Evolutionary conservation across 2,888 invertebrate genomes (phyloP), one percentile per base, ranked within the genome.

Genomic region (Frankliniella intonsa): DNA sequence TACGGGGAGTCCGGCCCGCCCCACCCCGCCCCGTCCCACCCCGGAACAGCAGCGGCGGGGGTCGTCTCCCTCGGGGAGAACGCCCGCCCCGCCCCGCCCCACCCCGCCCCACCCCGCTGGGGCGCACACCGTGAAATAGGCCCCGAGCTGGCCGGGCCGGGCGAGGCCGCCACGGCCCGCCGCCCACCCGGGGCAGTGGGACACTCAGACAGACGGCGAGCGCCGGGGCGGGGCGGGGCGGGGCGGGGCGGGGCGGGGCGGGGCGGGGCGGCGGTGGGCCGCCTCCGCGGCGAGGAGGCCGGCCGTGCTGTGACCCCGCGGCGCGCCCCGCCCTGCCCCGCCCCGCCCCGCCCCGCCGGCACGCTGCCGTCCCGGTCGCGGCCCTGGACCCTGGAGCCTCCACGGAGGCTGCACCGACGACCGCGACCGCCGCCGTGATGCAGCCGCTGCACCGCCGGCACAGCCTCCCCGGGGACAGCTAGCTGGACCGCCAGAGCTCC

Each of bases 121-220:
- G 22, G 69, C 69, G 69, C 69, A 76, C 69, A 76, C 69, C 69
- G 69, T 76, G 69, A 76, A 76, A 76, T 76, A 76, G 69, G 69
- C 69, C 69, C 69, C 10, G 69, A 12, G 69, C 69, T 25, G 22
- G 69, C 11, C 69, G 8, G 69, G 38, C 38, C 38, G 38, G 38
- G 8, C 62, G 62, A 22, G 69, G 5, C 69, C 22, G 69, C 25
- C 69, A 25, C 14, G 55, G 14, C 55, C 55, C 17, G 55, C 55
- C 0, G 55, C 17, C 12, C 55, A 19, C 17, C 55, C 55, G 19
- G 55, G 55, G 55, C 55, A 55, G 55, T 55, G 55, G 55, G 55
- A 55, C 55, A 19, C 55, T 38, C 55, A 19, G 5, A 14, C 55
- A 19, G 55, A 19, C 19, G 55, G 19, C 19, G 55, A 19, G 19